Conservation (phyloP, 2,797 vertebrate species). For the Pseudochirops corinnae region DNA sequence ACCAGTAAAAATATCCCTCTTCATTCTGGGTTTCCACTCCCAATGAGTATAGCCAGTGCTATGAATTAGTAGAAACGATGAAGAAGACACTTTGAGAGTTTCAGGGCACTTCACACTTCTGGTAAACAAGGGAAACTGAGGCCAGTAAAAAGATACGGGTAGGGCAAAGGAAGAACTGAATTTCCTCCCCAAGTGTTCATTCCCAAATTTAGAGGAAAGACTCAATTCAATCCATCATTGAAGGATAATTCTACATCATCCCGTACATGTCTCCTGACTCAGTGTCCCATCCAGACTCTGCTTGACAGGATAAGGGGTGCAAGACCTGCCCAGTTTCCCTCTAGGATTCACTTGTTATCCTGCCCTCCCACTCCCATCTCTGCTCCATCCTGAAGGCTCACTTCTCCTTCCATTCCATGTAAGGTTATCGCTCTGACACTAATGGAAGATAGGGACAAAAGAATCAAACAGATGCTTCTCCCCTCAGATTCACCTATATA, state of each 20-base stretch:
- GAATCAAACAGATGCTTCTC: background rate
- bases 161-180: background rate
- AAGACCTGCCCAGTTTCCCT: background rate
- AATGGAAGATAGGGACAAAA: background rate
- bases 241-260: background rate
- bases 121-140: background rate
- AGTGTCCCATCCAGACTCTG: background rate
- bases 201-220: background rate
- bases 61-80: background rate
- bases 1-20: background rate
- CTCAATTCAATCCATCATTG: background rate
- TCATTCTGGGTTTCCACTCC: background rate
- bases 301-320: fast-evolving
- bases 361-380: fast-evolving
- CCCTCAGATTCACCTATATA: background rate
- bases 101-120: background rate
- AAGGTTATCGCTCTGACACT: background rate
- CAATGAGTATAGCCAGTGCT: background rate
- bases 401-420: background rate
- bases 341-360: background rate
- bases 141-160: background rate
- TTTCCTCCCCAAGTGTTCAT: background rate
- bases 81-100: background rate
- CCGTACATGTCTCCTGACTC: background rate
- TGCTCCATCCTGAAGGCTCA: background rate